Evolutionary conservation across 1,140 invertebrate genomes (phyloP).

Genomic region (Pseudomyrmex cubaensis): DNA sequence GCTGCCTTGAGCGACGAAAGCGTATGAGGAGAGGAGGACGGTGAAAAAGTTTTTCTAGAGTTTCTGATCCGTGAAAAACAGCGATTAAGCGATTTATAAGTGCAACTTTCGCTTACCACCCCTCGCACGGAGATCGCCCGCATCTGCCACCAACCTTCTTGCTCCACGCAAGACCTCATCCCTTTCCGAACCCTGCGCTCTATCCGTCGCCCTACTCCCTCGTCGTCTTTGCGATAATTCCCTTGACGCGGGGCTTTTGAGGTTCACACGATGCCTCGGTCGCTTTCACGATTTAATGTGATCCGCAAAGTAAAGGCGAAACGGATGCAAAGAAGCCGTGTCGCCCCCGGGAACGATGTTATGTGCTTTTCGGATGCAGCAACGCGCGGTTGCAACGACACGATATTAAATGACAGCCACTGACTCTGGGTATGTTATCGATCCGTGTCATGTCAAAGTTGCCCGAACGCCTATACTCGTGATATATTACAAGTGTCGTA

Average conservation of each 20-base stretch:
- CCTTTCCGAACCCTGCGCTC: conserved; percentile 8
- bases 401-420: background rate
- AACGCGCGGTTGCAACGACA: conserved; percentile 12
- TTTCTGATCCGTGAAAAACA: conserved; percentile 79
- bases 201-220: conserved; percentile 33
- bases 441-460: background rate
- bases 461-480: background rate
- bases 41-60: conserved; percentile 74
- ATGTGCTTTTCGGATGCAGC: background rate
- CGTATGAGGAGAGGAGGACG: conserved; percentile 3
- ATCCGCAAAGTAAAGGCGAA: background rate
- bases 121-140: conserved; percentile 11
- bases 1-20: conserved; percentile 9
- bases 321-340: conserved; percentile 20
- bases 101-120: conserved; percentile 24
- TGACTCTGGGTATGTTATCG: background rate
- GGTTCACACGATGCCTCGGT: conserved; percentile 36
- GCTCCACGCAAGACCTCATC: background rate
- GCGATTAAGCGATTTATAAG: conserved; percentile 81
- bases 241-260: conserved; percentile 49
- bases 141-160: conserved; percentile 17
- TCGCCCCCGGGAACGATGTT: background rate
- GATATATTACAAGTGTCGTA: background rate
- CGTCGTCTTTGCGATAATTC: conserved; percentile 56
- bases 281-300: conserved; percentile 30